Base-by-base conservation (phyloP, 2,113 vertebrate species). In the Hiodon alosoides region DNA sequence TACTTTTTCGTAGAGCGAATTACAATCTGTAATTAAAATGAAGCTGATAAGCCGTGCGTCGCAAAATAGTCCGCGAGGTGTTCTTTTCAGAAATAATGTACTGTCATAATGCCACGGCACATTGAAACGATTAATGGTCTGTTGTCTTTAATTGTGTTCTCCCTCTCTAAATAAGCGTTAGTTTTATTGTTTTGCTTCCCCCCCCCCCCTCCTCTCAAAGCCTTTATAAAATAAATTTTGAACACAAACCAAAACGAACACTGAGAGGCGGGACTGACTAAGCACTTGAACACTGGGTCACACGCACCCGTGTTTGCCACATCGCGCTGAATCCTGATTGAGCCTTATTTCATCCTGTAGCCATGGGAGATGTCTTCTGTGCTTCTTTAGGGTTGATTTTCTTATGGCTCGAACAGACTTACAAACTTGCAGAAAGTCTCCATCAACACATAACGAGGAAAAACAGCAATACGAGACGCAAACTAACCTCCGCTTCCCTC, bases 21-120 rank as follows among this genome's bases (percentile, higher is more conserved):
- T 64, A 64, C 61, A 64, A 64, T 64, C 14, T 64, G 61, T 64
- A 64, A 64, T 64, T 64, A 64, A 64, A 64, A 17, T 64, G 16
- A 64, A 16, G 17, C 5, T 4, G 61, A 64, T 64, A 16, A 64
- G 61, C 61, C 17, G 61, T 16, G 7, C n/a, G 16, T 64, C 8
- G 46, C 17, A 47, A 3, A 47, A n/a, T 67, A 47, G 7, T 67
- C 65, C 4, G 17, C 7, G 65, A 67, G 46, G n/a, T 48, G 65
- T 67, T n/a, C 65, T 67, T 67, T 17, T 48, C 65, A 46, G 8
- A 67, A 67, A 67, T 67, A 48, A 67, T 47, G 17, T 7, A 46
- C 65, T 5, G n/a, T 67, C 65, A 67, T 47, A 46, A 47, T 47
- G 31, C 65, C 13, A 46, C 17, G 48, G 65, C 65, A 8, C 7